Base-by-base conservation (phyloP, 2,888 invertebrate genomes). In the Quadriops clusia region DNA sequence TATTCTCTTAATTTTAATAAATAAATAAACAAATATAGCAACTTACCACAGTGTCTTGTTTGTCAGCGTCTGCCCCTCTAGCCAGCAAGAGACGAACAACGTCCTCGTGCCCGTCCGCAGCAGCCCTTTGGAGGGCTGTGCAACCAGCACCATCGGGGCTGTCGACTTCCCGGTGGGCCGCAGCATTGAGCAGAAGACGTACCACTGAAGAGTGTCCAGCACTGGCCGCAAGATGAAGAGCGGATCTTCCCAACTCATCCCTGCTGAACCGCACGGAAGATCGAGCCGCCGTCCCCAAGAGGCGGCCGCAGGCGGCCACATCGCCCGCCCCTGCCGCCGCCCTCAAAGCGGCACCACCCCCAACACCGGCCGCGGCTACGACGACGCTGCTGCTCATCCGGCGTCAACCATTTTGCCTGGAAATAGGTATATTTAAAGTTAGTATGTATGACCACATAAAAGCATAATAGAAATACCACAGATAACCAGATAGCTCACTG, bases 81-180 rank as follows among this genome's bases (percentile, higher is more conserved):
- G 77, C 73, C 41, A 79, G 62, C 49, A 87, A 67, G 41, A 81
- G 59, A 45, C 72, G 66, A 39, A 81, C 74, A 44, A 82, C 74
- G 45, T 80, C 77, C 49, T 76, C 67, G 59, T 84, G 80, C 43
- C 87, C 89, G 56, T 85, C 83, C 46, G 83, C 79, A 44, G 85
- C 77, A 41, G 86, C 84, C 50, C 79, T 70, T 56, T 85, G 84
- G 44, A 81, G 53, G 49, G 84, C 72, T 53, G 80, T 77, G 64
- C 79, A 73, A 41, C 84, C 78, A 49, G 76, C 69, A 45, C 59
- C 57, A 37, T 61, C 61, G 10, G 58, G 51, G 17, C 52, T 57
- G 63, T 70, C 72, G 59, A 69, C 53, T 41, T 62, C 60, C 53
- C 60, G 64, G 58, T 63, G 56, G 38, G 60, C 58, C 38, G 58